These are phyloP conservation scores for Lasioglossum calceatum DNA, from an alignment of 2,888 invertebrate genomes.

Conservation along the genomic window DNA sequence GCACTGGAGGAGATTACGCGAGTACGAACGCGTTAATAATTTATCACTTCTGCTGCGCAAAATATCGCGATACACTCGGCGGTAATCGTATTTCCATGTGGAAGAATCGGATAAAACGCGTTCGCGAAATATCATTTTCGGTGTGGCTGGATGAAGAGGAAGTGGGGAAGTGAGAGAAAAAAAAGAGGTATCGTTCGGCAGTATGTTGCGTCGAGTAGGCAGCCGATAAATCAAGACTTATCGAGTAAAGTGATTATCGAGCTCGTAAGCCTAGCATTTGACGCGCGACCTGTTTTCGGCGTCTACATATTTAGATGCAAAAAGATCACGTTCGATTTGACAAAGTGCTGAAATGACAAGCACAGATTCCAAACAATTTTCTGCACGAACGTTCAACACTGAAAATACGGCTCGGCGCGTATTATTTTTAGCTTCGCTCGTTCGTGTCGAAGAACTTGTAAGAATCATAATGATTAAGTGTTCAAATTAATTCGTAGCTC, in stretches of 20 bases:
- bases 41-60: slow-evolving; percentile 21
- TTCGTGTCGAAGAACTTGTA: background rate
- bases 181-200: background rate
- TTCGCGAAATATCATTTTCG: background rate
- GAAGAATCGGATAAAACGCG: slow-evolving; percentile 24
- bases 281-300: slow-evolving; percentile 5
- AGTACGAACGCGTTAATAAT: slow-evolving; percentile 39
- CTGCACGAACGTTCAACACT: background rate
- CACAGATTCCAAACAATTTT: background rate
- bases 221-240: slow-evolving; percentile 44
- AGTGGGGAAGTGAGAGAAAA: background rate
- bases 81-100: slow-evolving; percentile 37
- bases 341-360: background rate
- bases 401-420: background rate
- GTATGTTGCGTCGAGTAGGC: slow-evolving; percentile 6
- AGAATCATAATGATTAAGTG: background rate
- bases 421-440: background rate
- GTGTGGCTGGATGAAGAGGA: background rate
- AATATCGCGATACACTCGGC: slow-evolving; percentile 12
- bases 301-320: background rate
- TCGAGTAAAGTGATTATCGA: slow-evolving; percentile 46
- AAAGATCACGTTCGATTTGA: background rate
- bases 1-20: slow-evolving; percentile 29
- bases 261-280: slow-evolving; percentile 23
- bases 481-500: background rate